Evolutionary conservation across 2,797 vertebrate genomes (phyloP), one percentile per base, ranked within the genome.

Genomic region (Allobates femoralis): DNA sequence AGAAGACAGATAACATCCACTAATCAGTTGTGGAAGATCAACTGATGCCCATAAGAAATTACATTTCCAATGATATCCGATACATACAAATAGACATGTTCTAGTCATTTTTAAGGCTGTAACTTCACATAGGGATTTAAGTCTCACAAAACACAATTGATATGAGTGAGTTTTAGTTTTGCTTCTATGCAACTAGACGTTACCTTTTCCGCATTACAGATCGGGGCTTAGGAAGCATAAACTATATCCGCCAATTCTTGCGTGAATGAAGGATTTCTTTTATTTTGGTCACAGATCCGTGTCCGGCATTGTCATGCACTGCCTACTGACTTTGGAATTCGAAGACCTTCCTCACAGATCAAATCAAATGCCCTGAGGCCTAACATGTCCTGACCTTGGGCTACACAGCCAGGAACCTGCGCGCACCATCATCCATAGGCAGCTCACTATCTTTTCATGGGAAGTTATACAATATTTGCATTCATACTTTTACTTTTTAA

Each of bases 361-460:
- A 80, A 50, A 80, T n/a, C 1, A 26, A 3, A 28, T 50, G 34
- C 7, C 78, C 37, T 19, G 23, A 62, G 58, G 78, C 78, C 19
- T 50, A 64, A 46, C 58, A 46, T 80, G 58, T 80, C 78, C 41
- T 23, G 46, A 80, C 78, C 64, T n/a, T 64, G 78, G 78, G 78
- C 58, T 46, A 62, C 78, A 18, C 58, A 64, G 34, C 41, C 56
- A n/a, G 55, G 78, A 41, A n/a, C 34, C 56, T 12, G 26, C 26
- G 62, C 2, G 14, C 23, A 67, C 16, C n/a, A 23, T 46, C 37
- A 34, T 80, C 58, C 37, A 62, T 26, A 18, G 11, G 34, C n/a
- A 50, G 77, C 23, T 16, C 34, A 62, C 37, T 62, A 16, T 16
- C 37, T 16, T 26, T 12, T 79, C 56, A 28, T n/a, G 19, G 41